Base-by-base conservation (phyloP, 2,797 vertebrate species). In the Enteromius anoplus region DNA sequence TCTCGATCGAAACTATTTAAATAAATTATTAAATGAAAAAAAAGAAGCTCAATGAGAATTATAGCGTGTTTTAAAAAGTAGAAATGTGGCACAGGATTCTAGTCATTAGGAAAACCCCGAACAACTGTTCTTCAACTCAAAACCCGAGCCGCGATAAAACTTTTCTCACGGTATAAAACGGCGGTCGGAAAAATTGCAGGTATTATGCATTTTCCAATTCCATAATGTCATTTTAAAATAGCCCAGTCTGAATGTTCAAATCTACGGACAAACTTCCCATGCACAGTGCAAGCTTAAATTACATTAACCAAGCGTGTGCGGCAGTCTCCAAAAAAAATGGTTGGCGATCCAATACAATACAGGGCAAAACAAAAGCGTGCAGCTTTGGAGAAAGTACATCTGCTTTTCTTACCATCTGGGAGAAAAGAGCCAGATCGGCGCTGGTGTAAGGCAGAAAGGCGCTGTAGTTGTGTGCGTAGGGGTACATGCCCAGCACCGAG, bases 401-500 rank as follows among this genome's bases (percentile, higher is more conserved):
- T 45, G 2, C n/a, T 6, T 60, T 1, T 23, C 96, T 97, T 94
- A 98, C 97, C 97, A 99, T 98, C 92, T 98, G 97, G 26, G 97
- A 97, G 93, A 98, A 98, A 88, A 99, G 96, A 92, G 96, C 95
- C 93, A 99, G 91, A 86, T 99, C 97, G 55, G 97, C 96, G 89
- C 94, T 95, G 92, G 96, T 97, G 93, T 99, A 99, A 55, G 97
- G 97, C 89, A 99, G 92, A 91, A 99, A 98, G 81, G 97, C 97
- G 95, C 97, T 97, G 95, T 99, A 99, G 95, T 95, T 96, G 92
- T 97, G 96, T 53, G 97, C 97, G 80, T 96, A 95, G 78, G 97
- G 96, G 91, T 98, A 99, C 97, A 99, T 98, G 93, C 97, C 97
- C 93, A 98, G 89, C 89, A 98, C 96, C 66, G 97, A 98, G 34